Evolutionary conservation across 2,113 vertebrate genomes (phyloP), one percentile per base, ranked within the genome.

Genomic region (Cynoglossus semilaevis): DNA sequence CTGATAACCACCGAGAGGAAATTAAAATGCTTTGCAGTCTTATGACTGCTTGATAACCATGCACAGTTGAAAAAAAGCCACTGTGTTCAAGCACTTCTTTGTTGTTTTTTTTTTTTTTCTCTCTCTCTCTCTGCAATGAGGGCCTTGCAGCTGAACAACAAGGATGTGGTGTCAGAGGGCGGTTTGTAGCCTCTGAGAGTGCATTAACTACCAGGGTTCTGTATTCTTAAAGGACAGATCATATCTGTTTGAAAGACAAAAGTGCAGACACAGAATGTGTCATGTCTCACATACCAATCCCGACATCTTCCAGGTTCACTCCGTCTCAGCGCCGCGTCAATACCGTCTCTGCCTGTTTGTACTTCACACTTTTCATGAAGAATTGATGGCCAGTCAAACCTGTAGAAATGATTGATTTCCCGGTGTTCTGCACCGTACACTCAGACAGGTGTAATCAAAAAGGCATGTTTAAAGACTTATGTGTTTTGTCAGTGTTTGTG

Each of bases 101-200:
- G 82, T 79, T 88, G 73, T 41, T 41, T 13, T 12, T 41, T 14
- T 41, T 41, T 41, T 40, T 11, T 40, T 12, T 40, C 37, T 41
- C 14, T 41, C 10, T 41, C 13, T 40, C 10, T 40, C 13, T 40
- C 5, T 14, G 11, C 14, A 13, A 14, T 41, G 79, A 66, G 74
- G 58, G 63, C 71, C 80, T 74, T 81, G 81, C 79, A 80, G 71
- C 81, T 74, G 68, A 77, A 67, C 60, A 88, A 85, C 66, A 76
- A 83, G 88, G 90, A 89, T 88, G 88, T 87, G 87, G 88, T 88
- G 84, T 70, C 58, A 64, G 45, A 49, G 56, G 70, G 82, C 79
- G 79, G 85, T 83, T 85, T 86, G 53, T 82, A 76, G 74, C 72
- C 70, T 88, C 70, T 65, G 63, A 65, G 67, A 72, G 62, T 67